phyloP scores from a whole-genome alignment of 2,797 vertebrate species.

The Parauchenoglanis ngamensis region DNA sequence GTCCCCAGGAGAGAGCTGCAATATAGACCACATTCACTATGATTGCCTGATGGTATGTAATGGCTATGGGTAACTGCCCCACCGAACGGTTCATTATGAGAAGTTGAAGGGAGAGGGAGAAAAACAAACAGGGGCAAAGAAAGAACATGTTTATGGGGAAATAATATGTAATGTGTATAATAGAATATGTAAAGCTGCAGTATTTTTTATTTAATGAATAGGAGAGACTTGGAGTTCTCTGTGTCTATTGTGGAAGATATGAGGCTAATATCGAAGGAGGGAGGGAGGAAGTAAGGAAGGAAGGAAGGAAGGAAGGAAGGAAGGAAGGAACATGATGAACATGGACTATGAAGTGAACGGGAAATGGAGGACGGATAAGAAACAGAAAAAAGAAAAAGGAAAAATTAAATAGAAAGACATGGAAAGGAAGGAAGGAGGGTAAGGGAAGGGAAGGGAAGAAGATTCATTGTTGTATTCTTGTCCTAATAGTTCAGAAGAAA shows the following conservation, averaged over 20 bases:
- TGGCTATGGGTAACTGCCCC: slow-evolving; percentile 32
- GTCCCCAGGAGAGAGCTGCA: slow-evolving; percentile 27
- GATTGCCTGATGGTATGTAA: slow-evolving; percentile 39
- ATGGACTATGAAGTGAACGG: background rate
- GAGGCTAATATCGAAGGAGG: no score
- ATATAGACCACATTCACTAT: slow-evolving; percentile 34
- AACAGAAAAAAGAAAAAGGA: background rate
- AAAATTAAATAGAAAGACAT: background rate
- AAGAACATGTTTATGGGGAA: slow-evolving; percentile 7
- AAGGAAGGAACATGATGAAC: background rate
- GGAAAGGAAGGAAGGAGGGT: background rate
- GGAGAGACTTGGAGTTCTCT: background rate
- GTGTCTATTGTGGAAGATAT: background rate
- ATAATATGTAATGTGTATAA: background rate
- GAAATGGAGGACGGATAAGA: background rate
- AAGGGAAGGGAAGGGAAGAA: background rate
- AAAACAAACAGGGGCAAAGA: slow-evolving; percentile 2
- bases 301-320: background rate
- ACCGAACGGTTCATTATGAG: slow-evolving; percentile 23
- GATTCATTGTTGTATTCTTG: background rate
- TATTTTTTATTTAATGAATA: slow-evolving; percentile 10
- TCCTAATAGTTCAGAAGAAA: background rate
- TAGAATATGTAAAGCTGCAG: background rate
- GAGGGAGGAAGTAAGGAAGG: background rate
- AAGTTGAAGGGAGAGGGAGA: background rate